Conservation (phyloP, 92 coral and sea anemone species). For the Virgularia gustaviana region DNA sequence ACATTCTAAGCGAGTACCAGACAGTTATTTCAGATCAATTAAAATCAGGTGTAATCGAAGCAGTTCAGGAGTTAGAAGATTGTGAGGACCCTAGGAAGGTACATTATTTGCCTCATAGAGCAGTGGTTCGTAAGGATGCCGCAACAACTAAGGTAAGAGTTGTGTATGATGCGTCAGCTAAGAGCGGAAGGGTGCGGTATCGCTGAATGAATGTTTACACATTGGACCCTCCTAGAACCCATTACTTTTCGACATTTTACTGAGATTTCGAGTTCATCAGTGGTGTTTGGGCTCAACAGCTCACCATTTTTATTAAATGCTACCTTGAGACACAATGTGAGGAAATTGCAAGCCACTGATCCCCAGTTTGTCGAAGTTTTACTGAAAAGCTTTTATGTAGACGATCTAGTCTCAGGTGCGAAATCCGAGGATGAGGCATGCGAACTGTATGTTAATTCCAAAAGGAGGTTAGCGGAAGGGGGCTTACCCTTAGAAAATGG, state of each 20-base stretch:
- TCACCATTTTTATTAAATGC: constrained; percentile 51
- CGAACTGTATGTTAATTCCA: neutral
- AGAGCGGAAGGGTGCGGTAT: constrained; percentile 1
- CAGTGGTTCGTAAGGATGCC: constrained; percentile 11
- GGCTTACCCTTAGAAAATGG: constrained; percentile 19
- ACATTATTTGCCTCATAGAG: constrained; percentile 18
- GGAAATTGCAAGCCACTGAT: constrained; percentile 24
- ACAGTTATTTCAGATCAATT: no score
- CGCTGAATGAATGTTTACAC: constrained; percentile 20
- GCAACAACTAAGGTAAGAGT: no score
- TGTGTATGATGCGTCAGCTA: no score
- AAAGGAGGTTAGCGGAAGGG: neutral
- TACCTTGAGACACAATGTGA: constrained; percentile 39
- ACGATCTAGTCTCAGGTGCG: constrained; percentile 42
- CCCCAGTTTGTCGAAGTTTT: constrained; percentile 43
- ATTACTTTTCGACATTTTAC: constrained; percentile 29
- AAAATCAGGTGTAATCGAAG: constrained; percentile 22
- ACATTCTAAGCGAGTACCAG: constrained; percentile 10
- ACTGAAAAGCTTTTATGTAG: constrained; percentile 38
- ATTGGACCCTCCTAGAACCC: constrained; percentile 24
- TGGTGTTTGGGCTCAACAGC: constrained; percentile 40
- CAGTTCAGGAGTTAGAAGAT: neutral
- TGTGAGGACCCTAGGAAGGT: neutral
- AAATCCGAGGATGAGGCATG: neutral
- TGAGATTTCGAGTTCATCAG: constrained; percentile 31